A percentile compares a stretch with the other conserved stretches of the same genome.
Evolutionary conservation across 2,888 invertebrate genomes (phyloP).

Genomic region (Dicycla oo): DNA sequence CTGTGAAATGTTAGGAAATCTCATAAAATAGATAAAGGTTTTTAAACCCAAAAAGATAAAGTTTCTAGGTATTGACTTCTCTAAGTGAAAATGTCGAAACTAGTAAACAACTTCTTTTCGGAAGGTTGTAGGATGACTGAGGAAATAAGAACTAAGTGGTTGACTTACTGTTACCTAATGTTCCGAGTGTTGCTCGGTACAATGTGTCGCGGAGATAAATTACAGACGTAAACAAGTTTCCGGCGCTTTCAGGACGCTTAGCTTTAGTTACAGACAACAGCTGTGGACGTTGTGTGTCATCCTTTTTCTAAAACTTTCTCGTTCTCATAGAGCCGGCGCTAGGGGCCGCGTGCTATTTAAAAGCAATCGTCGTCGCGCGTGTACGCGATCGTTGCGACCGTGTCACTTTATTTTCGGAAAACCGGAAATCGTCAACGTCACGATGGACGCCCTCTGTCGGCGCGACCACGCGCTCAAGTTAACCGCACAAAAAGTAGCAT

Average conservation of each 20-base stretch:
- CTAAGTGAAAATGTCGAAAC: background rate
- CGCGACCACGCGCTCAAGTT: too few relatives aligned
- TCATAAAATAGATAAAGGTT: background rate
- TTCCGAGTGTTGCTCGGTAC: background rate
- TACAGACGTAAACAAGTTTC: conserved; percentile 22
- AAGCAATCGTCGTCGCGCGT: too few relatives aligned
- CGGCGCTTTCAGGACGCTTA: conserved; percentile 1
- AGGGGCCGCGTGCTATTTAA: too few relatives aligned
- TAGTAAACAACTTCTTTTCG: conserved; percentile 11
- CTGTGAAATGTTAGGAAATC: background rate
- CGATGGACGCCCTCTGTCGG: too few relatives aligned
- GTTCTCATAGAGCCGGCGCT: background rate
- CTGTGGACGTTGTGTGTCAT: conserved; percentile 16
- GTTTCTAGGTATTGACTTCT: background rate
- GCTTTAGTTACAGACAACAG: conserved; percentile 42
- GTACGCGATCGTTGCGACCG: too few relatives aligned
- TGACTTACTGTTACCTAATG: conserved; percentile 5
- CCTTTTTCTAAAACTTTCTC: conserved; percentile 11
- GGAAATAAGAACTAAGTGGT: background rate
- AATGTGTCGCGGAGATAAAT: conserved; percentile 43
- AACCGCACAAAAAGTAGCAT: too few relatives aligned
- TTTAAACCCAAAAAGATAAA: background rate
- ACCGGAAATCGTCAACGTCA: too few relatives aligned
- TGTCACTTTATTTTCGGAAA: too few relatives aligned
- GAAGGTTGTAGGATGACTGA: background rate